Base-by-base conservation (phyloP, 2,888 invertebrate species). In the Podabrus alpinus region DNA sequence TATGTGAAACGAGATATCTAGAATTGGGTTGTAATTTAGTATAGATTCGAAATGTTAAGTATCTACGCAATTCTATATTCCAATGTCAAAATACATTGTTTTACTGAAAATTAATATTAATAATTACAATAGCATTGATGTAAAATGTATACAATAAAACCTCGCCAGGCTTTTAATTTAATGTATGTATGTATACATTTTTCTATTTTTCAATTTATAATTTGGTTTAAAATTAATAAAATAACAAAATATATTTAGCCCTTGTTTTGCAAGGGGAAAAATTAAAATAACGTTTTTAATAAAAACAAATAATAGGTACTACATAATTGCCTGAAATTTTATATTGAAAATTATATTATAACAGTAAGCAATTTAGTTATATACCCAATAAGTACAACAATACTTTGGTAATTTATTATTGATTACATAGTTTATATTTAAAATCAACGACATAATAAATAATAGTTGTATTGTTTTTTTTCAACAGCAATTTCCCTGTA, bases 11-110 rank as follows among this genome's bases (percentile, higher is more conserved):
- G 17, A 25, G 72, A 68, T 72, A 72, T 72, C 15, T 19, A 9
- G 68, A 72, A 72, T 72, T 72, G 72, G 72, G 61, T 72, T 72
- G 67, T 72, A 72, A 72, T 72, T 72, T 68, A 29, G 15, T 68
- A 72, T 68, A 62, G 72, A 68, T 72, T 72, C 59, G 45, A 45
- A 45, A 45, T 45, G 45, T 45, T 45, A 45, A 45, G 45, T n/a
- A 45, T 45, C 45, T 45, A 45, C n/a, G 45, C 7, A 45, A 45
- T 45, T n/a, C n/a, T 45, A 45, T 7, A 45, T 13, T n/a, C n/a
- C n/a, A 1, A 45, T 45, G 45, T 45, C 45, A 45, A 45, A 45
- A 13, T n/a, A 45, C 45, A 45, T 45, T 45, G 45, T 45, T 45
- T 45, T 45, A n/a, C 45, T 45, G 7, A 45, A 29, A 45, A 45